Conservation (phyloP, 1,140 invertebrate species). For the Cydia fagiglandana region DNA sequence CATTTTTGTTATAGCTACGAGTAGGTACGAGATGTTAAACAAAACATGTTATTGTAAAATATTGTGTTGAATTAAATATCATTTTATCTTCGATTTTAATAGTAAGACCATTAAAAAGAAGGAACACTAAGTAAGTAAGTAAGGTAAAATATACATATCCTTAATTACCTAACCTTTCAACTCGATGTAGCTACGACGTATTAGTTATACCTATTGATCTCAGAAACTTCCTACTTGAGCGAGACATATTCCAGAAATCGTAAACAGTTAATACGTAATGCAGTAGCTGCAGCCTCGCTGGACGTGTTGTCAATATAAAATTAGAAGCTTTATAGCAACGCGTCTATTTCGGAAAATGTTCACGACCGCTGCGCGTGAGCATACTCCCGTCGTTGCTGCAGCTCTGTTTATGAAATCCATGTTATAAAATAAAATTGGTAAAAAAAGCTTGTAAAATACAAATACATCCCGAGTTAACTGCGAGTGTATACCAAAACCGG, state of each 20-base stretch:
- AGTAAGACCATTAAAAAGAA: no score
- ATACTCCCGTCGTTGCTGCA: conserved; percentile 3
- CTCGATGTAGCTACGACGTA: no score
- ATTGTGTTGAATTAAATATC: no score
- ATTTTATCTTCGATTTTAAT: no score
- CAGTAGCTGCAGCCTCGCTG: conserved; percentile 13
- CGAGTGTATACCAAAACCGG: background rate
- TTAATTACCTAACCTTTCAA: no score
- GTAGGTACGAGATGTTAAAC: no score
- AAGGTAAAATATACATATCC: no score
- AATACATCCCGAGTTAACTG: background rate
- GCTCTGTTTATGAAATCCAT: background rate
- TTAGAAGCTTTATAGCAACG: conserved; percentile 43
- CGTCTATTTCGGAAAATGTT: conserved; percentile 53
- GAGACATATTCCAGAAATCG: conserved; percentile 10
- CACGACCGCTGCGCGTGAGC: conserved; percentile 48
- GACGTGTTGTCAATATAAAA: conserved; percentile 45
- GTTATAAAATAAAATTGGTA: background rate
- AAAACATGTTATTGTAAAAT: no score
- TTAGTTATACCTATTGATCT: background rate
- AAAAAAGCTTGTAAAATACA: no score
- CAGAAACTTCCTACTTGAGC: background rate
- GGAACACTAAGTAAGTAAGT: no score
- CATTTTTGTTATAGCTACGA: background rate
- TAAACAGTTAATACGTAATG: conserved; percentile 18